phyloP scores from a whole-genome alignment of 1,140 invertebrate species.

The Papilio helenus region DNA sequence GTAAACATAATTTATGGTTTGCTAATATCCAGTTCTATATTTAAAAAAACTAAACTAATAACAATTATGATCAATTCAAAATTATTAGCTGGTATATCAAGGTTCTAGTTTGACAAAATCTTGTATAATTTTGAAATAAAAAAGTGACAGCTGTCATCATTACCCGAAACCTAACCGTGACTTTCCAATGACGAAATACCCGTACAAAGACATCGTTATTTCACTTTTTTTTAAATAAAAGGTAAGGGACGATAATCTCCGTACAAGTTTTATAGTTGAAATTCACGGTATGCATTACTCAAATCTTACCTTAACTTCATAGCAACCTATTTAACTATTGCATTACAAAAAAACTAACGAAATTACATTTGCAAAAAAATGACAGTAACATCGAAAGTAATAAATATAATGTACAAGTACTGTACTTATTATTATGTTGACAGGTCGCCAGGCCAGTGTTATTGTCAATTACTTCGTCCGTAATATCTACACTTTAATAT shows the following conservation, averaged over 20 bases:
- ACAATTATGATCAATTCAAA: not conserved
- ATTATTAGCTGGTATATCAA: not conserved
- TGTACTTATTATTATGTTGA: conserved; percentile 71
- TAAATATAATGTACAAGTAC: conserved; percentile 56
- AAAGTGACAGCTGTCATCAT: conserved; percentile 36
- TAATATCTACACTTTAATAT: conserved; percentile 80
- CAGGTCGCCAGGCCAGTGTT: conserved; percentile 72
- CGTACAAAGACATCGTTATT: not conserved
- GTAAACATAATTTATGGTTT: not conserved
- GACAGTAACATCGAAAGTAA: conserved; percentile 58
- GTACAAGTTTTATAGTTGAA: not conserved
- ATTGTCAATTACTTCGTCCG: conserved; percentile 78
- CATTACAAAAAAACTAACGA: conserved; percentile 55
- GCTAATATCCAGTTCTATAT: not conserved
- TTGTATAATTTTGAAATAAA: conserved; percentile 6
- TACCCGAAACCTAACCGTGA: conserved; percentile 29
- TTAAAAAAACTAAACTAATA: not conserved
- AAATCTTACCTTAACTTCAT: conserved; percentile 28
- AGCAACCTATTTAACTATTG: conserved; percentile 39
- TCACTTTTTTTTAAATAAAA: not conserved
- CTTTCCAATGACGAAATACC: not conserved
- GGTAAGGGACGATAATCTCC: not conserved
- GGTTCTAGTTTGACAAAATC: not conserved
- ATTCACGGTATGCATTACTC: conserved; percentile 6
- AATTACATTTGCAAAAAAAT: conserved; percentile 57